phyloP scores from a whole-genome alignment of 2,888 invertebrate species.

The Nasonovia ribisnigri region DNA sequence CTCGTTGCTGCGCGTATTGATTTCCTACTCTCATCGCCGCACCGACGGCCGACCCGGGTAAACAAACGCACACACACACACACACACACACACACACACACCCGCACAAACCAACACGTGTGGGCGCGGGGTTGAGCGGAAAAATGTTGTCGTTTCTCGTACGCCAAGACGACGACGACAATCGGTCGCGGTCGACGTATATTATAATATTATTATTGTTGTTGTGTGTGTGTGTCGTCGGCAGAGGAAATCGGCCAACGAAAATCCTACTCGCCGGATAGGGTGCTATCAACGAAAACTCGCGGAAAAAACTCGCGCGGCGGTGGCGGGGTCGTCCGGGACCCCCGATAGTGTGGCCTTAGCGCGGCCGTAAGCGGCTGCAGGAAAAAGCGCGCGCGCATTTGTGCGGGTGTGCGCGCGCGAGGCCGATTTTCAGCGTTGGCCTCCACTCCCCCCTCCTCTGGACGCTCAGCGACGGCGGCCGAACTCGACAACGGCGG shows the following conservation, averaged over 20 bases:
- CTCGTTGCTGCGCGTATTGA: conserved; percentile 43
- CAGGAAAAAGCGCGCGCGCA: not conserved
- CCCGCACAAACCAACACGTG: not conserved
- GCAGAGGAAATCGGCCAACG: not conserved
- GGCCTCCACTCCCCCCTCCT: not conserved
- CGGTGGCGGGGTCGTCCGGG: not conserved
- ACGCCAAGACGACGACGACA: not conserved
- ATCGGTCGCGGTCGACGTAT: not conserved
- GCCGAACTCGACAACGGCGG: too few relatives aligned
- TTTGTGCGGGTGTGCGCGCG: not conserved
- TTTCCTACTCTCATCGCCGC: conserved; percentile 32
- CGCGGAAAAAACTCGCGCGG: not conserved
- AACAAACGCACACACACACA: not conserved
- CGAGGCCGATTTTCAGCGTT: conserved; percentile 21
- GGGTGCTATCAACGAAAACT: not conserved
- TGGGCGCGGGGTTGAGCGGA: not conserved
- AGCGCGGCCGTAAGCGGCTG: not conserved
- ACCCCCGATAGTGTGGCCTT: not conserved
- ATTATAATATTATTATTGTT: not conserved
- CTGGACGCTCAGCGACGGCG: not conserved
- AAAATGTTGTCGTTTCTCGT: not conserved
- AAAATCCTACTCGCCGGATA: not conserved
- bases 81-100: too few relatives aligned
- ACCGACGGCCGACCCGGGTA: conserved; percentile 12
- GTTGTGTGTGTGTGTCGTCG: not conserved